These are phyloP conservation scores for Osmoderma eremita DNA, from an alignment of 2,888 invertebrate genomes.

Conservation along the genomic window DNA sequence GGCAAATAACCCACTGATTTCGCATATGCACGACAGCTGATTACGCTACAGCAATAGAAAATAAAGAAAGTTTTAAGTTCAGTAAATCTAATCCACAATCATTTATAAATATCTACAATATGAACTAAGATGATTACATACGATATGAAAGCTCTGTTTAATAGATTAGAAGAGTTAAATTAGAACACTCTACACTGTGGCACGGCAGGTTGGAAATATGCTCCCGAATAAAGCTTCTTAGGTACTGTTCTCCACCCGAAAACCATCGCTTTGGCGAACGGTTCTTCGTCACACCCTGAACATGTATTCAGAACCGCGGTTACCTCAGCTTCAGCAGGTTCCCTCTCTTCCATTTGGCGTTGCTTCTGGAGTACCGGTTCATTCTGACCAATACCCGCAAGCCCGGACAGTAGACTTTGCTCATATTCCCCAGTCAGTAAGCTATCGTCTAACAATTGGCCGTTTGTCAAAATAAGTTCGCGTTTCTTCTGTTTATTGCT, in stretches of 20 bases:
- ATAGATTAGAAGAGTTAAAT: slow-evolving; percentile 39
- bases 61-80: not conserved
- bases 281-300: slow-evolving; percentile 78
- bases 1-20: not conserved
- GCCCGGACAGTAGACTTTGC: slow-evolving; percentile 70
- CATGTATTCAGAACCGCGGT: slow-evolving; percentile 82
- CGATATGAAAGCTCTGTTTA: not conserved
- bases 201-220: slow-evolving; percentile 73
- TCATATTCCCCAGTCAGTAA: slow-evolving; percentile 61
- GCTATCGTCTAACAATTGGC: slow-evolving; percentile 74
- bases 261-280: slow-evolving; percentile 82
- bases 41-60: not conserved
- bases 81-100: not conserved
- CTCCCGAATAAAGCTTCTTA: slow-evolving; percentile 79
- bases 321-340: slow-evolving; percentile 86
- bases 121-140: not conserved
- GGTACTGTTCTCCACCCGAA: slow-evolving; percentile 80
- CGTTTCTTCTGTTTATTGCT: slow-evolving; percentile 71
- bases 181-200: slow-evolving; percentile 74
- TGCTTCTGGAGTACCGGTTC: slow-evolving; percentile 70
- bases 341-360: slow-evolving; percentile 76
- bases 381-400: slow-evolving; percentile 77
- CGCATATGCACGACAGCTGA: not conserved
- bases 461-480: slow-evolving; percentile 74
- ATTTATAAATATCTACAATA: slow-evolving; percentile 5